phyloP scores from a whole-genome alignment of 2,797 vertebrate genomes.

The Erithacus rubecula region DNA sequence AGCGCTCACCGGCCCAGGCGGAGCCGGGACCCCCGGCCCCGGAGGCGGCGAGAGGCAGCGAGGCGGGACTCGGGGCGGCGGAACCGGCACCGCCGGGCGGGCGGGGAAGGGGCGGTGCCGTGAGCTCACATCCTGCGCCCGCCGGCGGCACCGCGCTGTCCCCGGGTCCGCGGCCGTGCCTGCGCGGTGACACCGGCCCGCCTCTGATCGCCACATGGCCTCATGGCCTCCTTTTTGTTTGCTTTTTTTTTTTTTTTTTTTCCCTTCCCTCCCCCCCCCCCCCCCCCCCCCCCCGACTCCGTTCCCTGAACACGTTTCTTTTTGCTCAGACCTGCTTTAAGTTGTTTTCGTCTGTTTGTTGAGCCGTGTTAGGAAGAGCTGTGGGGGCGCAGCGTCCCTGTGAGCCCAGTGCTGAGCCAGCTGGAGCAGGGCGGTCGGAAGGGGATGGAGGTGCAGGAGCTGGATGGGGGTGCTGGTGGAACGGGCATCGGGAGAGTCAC shows the following conservation, averaged over 20 bases:
- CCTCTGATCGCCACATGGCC: fast-evolving
- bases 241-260: too few species aligned
- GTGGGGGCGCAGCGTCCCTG: neutral
- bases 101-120: neutral
- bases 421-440: neutral
- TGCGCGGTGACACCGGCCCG: fast-evolving
- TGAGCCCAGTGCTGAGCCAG: neutral
- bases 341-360: neutral
- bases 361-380: fast-evolving
- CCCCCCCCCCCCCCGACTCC: fast-evolving
- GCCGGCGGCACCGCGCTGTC: neutral
- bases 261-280: too few species aligned
- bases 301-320: too few species aligned
- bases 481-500: fast-evolving
- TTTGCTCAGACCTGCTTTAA: neutral
- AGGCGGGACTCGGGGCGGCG: neutral
- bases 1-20: neutral
- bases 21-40: neutral
- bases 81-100: conserved; percentile 41
- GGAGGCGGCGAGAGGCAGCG: neutral
- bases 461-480: fast-evolving
- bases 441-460: neutral
- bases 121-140: conserved; percentile 57
- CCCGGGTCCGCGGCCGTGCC: fast-evolving
- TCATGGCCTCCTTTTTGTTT: neutral